Evolutionary conservation across 1,140 invertebrate species (phyloP).

Genomic region (Portunus trituberculatus): DNA sequence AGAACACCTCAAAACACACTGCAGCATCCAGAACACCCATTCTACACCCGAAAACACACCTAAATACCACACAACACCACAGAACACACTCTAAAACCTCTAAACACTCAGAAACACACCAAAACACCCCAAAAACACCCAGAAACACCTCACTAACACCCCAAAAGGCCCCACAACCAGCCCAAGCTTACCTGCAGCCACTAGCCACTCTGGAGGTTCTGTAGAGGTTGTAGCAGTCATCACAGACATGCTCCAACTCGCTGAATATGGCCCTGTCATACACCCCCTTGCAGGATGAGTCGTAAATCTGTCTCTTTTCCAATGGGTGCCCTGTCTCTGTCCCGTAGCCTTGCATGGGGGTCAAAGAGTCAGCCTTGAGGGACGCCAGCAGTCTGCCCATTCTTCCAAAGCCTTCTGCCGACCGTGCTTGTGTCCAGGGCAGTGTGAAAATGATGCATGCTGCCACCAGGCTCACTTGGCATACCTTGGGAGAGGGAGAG

Average conservation of each 20-base stretch:
- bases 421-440: not conserved
- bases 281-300: slow-evolving; percentile 54
- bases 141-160: too few species aligned
- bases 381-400: slow-evolving; percentile 40
- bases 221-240: slow-evolving; percentile 70
- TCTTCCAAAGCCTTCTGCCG: slow-evolving; percentile 4
- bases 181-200: slow-evolving; percentile 40
- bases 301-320: slow-evolving; percentile 49
- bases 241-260: slow-evolving; percentile 56
- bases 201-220: slow-evolving; percentile 49
- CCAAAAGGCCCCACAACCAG: too few species aligned
- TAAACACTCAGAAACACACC: too few species aligned
- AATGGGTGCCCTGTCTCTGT: slow-evolving; percentile 9
- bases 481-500: too few species aligned
- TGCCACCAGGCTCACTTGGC: too few species aligned
- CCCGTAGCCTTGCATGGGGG: not conserved
- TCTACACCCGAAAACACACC: too few species aligned
- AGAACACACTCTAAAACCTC: not conserved
- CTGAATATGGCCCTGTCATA: slow-evolving; percentile 54
- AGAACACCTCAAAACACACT: too few species aligned
- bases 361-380: not conserved
- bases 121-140: too few species aligned
- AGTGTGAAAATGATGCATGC: not conserved
- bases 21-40: too few species aligned
- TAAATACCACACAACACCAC: too few species aligned